phyloP scores from a whole-genome alignment of 2,888 invertebrate species.

The Xestia sexstrigata region DNA sequence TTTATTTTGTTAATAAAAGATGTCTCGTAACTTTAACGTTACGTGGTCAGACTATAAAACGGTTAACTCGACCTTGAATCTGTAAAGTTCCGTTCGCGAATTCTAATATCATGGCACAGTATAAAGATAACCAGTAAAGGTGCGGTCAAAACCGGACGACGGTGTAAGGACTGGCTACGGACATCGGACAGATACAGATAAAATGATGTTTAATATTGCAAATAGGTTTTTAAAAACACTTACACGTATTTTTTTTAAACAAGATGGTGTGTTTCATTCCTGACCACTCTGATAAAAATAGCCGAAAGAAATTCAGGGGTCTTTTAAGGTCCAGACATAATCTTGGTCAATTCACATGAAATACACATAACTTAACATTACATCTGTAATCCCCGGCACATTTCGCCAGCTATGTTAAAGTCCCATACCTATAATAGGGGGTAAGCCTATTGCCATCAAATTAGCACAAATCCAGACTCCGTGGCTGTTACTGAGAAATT shows the following conservation, averaged over 20 bases:
- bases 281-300: too few relatives aligned
- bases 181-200: not conserved
- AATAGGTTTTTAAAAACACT: too few relatives aligned
- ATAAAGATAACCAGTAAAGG: not conserved
- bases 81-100: constrained; percentile 59
- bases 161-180: not conserved
- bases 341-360: too few relatives aligned
- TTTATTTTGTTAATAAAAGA: constrained; percentile 44
- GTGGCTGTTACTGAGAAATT: not conserved
- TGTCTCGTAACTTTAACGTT: constrained; percentile 46
- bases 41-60: constrained; percentile 55
- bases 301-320: too few relatives aligned
- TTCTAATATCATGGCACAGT: constrained; percentile 23
- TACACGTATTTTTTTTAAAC: too few relatives aligned
- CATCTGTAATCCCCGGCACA: not conserved
- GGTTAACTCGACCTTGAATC: constrained; percentile 48
- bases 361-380: too few relatives aligned
- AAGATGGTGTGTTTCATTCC: too few relatives aligned
- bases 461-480: not conserved
- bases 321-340: too few relatives aligned
- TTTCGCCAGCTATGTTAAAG: not conserved
- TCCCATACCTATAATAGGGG: too few relatives aligned
- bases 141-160: not conserved
- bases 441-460: not conserved
- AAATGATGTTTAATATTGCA: too few relatives aligned